A percentile compares a stretch with the other conserved stretches of the same genome.
These are phyloP conservation scores for Andrena flavipes DNA, from an alignment of 2,888 invertebrate genomes.

Conservation along the genomic window DNA sequence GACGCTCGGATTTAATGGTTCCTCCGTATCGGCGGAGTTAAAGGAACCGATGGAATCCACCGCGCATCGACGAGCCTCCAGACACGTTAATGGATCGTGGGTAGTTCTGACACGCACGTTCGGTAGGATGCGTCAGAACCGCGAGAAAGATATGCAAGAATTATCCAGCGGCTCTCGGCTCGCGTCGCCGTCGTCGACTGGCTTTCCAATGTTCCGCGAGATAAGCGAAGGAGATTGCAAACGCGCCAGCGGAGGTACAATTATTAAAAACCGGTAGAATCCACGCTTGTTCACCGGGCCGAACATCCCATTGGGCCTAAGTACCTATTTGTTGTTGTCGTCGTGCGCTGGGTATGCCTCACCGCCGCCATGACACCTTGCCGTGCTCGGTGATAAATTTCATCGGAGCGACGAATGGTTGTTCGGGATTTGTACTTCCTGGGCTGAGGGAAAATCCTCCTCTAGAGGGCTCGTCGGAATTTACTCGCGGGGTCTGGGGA, in stretches of 20 bases:
- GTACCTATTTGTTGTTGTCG: conserved; percentile 76
- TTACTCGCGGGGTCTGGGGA: conserved; percentile 25
- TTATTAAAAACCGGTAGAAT: conserved; percentile 75
- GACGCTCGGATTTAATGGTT: conserved; percentile 43
- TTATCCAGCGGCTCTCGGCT: conserved; percentile 53
- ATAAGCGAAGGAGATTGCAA: conserved; percentile 58
- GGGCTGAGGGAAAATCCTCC: conserved; percentile 57
- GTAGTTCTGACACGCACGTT: conserved; percentile 42
- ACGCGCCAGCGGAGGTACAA: conserved; percentile 49
- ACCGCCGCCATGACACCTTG: conserved; percentile 51
- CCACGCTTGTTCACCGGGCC: conserved; percentile 64
- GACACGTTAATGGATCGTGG: conserved; percentile 56
- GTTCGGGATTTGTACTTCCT: conserved; percentile 67
- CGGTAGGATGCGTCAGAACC: conserved; percentile 38
- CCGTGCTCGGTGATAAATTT: conserved; percentile 71
- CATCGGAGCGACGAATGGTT: conserved; percentile 67
- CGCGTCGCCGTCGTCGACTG: conserved; percentile 42
- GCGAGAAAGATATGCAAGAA: conserved; percentile 66
- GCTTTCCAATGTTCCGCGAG: conserved; percentile 63
- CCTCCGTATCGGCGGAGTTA: conserved; percentile 36
- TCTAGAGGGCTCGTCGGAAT: conserved; percentile 42
- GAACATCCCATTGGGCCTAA: conserved; percentile 70
- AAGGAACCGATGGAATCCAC: conserved; percentile 55
- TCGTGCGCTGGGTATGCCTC: conserved; percentile 50
- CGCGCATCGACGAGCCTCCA: conserved; percentile 40